Evolutionary conservation across 2,888 invertebrate genomes (phyloP).

Genomic region (Pristionchus mayeri): DNA sequence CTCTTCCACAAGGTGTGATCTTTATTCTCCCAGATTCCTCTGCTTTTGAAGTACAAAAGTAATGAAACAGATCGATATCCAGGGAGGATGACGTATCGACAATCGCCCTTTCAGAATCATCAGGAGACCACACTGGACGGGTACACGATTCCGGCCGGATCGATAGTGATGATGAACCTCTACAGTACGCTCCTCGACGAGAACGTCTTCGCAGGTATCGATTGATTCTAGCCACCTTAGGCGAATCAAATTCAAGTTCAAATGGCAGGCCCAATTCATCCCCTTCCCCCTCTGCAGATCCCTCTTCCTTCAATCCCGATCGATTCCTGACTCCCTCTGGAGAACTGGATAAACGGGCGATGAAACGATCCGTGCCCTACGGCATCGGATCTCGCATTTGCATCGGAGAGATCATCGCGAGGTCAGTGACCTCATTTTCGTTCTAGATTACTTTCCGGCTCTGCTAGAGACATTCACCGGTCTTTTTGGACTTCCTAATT

Average conservation of each 20-base stretch:
- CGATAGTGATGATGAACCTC: too few relatives aligned
- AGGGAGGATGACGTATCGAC: too few relatives aligned
- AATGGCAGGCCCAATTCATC: too few relatives aligned
- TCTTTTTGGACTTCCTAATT: too few relatives aligned
- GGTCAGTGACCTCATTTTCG: background rate
- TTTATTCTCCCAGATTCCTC: too few relatives aligned
- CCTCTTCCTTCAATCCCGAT: background rate
- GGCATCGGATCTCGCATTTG: conserved; percentile 48
- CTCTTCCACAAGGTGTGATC: conserved; percentile 38
- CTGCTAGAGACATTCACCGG: too few relatives aligned
- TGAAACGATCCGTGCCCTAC: conserved; percentile 23
- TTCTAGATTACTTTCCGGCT: too few relatives aligned
- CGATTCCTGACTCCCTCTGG: conserved; percentile 9
- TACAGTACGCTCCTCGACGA: conserved; percentile 45
- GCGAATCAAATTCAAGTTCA: too few relatives aligned
- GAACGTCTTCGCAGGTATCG: conserved; percentile 13
- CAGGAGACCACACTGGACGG: conserved; percentile 45
- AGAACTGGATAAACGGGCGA: background rate
- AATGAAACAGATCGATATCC: too few relatives aligned
- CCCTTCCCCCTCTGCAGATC: too few relatives aligned
- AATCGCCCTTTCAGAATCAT: conserved; percentile 12
- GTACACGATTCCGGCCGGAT: conserved; percentile 43
- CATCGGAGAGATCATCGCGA: conserved; percentile 49
- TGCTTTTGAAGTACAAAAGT: too few relatives aligned
- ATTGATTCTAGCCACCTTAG: too few relatives aligned